Evolutionary conservation across 1,140 invertebrate species (phyloP).

Genomic region (Hycleus cichorii): DNA sequence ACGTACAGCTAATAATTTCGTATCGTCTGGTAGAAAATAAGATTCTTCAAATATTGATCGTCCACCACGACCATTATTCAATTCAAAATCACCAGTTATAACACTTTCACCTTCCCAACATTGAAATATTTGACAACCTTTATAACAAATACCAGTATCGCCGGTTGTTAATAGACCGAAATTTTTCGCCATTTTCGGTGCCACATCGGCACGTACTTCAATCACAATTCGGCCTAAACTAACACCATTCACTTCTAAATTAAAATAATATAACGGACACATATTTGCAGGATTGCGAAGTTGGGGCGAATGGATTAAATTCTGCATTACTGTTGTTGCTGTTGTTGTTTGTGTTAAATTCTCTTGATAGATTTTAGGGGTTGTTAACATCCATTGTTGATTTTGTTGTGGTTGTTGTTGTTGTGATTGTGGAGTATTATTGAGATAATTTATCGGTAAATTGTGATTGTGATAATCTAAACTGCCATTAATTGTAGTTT

Average conservation of each 20-base stretch:
- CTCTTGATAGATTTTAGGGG: conserved; percentile 34
- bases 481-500: conserved; percentile 50
- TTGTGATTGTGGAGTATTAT: conserved; percentile 20
- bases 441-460: conserved; percentile 43
- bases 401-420: conserved; percentile 16
- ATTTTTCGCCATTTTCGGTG: conserved; percentile 87
- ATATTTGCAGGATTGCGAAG: conserved; percentile 46
- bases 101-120: conserved; percentile 76
- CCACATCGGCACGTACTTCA: conserved; percentile 75
- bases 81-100: conserved; percentile 72
- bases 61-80: conserved; percentile 73
- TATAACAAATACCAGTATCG: conserved; percentile 70
- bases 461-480: conserved; percentile 47
- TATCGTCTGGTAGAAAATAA: conserved; percentile 76
- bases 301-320: conserved; percentile 41
- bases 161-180: conserved; percentile 74
- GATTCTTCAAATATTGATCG: conserved; percentile 68
- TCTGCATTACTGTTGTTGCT: conserved; percentile 22
- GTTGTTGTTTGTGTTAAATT: conserved; percentile 23
- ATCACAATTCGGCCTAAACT: conserved; percentile 69
- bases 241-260: conserved; percentile 65
- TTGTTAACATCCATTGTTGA: conserved; percentile 36
- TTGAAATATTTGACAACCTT: conserved; percentile 71
- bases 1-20: conserved; percentile 64
- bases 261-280: conserved; percentile 68